Percentiles rank a stretch among this genome's conserved stretches.
phyloP scores from a whole-genome alignment of 2,797 vertebrate species.

The Sebastes kiyomatsui region DNA sequence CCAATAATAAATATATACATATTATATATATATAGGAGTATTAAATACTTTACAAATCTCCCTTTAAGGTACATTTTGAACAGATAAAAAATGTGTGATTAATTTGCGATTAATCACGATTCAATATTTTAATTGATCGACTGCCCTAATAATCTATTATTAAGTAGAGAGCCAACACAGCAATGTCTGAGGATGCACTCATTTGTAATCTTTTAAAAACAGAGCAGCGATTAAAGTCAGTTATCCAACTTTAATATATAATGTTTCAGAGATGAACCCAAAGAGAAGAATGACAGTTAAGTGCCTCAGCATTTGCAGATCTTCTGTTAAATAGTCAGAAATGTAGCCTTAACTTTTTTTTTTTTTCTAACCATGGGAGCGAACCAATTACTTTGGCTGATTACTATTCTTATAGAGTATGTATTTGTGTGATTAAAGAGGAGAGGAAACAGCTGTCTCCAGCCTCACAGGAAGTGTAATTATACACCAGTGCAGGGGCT shows the following conservation, averaged over 20 bases:
- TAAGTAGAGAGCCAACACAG: not conserved
- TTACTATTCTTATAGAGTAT: slow-evolving; percentile 46
- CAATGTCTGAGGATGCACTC: not conserved
- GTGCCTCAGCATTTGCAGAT: not conserved
- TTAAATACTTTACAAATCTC: too few species aligned
- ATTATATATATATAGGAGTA: too few species aligned
- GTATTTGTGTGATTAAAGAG: slow-evolving; percentile 67
- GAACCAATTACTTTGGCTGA: slow-evolving; percentile 43
- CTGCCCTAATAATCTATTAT: not conserved
- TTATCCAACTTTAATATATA: not conserved
- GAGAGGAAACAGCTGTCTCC: slow-evolving; percentile 73
- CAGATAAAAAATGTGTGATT: too few species aligned
- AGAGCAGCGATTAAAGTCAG: not conserved
- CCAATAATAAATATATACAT: too few species aligned
- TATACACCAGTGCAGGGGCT: slow-evolving; percentile 52
- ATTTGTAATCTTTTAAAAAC: not conserved
- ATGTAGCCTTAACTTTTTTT: not conserved
- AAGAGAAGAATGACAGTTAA: not conserved
- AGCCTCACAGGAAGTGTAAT: slow-evolving; percentile 72
- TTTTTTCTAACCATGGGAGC: slow-evolving; percentile 22
- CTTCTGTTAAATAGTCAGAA: not conserved
- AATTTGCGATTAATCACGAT: too few species aligned
- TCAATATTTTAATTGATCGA: too few species aligned
- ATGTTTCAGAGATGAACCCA: not conserved
- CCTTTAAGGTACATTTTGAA: too few species aligned